Conservation (phyloP, 2,888 invertebrate genomes). For the Prosapia bicincta region DNA sequence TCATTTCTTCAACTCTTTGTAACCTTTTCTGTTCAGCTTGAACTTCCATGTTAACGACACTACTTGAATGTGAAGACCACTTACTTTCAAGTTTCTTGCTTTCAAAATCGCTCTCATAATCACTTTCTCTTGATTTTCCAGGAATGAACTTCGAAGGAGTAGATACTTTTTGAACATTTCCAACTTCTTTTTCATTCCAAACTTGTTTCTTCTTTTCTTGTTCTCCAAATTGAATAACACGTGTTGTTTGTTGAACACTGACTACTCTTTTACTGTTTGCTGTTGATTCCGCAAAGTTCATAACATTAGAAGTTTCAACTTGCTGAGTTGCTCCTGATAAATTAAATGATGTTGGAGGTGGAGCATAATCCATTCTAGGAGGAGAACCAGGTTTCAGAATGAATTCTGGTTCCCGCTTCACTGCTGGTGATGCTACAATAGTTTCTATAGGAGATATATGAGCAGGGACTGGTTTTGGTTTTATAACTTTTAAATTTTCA, state of each 20-base stretch:
- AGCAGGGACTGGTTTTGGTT: constrained; percentile 22
- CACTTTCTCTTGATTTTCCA: constrained; percentile 62
- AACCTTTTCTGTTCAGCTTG: constrained; percentile 44
- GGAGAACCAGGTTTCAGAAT: constrained; percentile 56
- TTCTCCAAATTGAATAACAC: constrained; percentile 64
- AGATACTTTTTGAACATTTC: constrained; percentile 41
- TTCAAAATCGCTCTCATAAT: constrained; percentile 67
- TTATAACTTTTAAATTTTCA: constrained; percentile 27
- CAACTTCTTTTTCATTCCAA: neutral
- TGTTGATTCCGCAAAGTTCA: constrained; percentile 66
- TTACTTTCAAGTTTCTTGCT: constrained; percentile 53
- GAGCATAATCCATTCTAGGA: constrained; percentile 56
- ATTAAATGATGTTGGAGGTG: constrained; percentile 49
- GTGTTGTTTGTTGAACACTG: constrained; percentile 65
- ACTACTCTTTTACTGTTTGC: constrained; percentile 61
- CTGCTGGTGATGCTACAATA: constrained; percentile 30
- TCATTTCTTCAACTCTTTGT: constrained; percentile 44
- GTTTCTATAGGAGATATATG: constrained; percentile 42
- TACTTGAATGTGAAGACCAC: constrained; percentile 54
- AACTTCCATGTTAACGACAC: constrained; percentile 32
- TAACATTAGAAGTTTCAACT: constrained; percentile 63
- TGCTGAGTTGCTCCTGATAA: constrained; percentile 42
- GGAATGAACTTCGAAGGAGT: constrained; percentile 63
- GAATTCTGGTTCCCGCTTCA: constrained; percentile 42
- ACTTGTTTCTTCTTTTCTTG: constrained; percentile 3